phyloP scores from a whole-genome alignment of 2,888 invertebrate genomes.

The Aspidiotus destructor region DNA sequence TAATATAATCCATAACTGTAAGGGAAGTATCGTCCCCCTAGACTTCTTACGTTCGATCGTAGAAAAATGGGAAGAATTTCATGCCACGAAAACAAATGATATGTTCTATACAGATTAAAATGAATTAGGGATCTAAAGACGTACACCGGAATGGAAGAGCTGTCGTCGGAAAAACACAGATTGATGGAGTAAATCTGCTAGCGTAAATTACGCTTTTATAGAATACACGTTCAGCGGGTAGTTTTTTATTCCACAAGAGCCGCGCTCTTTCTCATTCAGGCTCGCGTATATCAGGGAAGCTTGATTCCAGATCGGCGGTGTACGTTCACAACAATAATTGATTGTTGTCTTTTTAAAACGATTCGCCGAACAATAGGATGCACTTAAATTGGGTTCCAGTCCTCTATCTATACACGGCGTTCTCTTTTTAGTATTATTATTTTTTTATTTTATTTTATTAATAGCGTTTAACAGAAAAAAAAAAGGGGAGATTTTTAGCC shows the following conservation, averaged over 20 bases:
- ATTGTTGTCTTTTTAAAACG: constrained; percentile 32
- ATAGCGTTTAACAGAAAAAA: constrained; percentile 27
- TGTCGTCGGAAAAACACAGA: background rate
- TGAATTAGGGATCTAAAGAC: no score
- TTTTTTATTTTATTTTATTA: constrained; percentile 32
- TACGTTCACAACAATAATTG: constrained; percentile 28
- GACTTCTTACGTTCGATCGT: no score
- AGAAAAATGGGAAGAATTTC: no score
- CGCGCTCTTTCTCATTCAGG: constrained; percentile 1
- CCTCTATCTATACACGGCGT: constrained; percentile 8
- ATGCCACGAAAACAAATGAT: no score
- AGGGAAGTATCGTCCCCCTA: no score
- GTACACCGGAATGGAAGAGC: background rate
- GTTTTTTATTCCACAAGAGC: constrained; percentile 17
- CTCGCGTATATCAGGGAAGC: background rate
- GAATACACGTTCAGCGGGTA: constrained; percentile 23
- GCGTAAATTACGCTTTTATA: constrained; percentile 25
- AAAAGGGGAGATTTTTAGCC: constrained; percentile 29
- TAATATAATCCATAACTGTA: no score
- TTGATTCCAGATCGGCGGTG: background rate
- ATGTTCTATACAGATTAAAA: no score
- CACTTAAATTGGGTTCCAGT: constrained; percentile 32
- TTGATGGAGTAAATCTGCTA: background rate
- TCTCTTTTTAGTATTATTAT: constrained; percentile 22
- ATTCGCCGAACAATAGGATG: constrained; percentile 30